phyloP scores from a whole-genome alignment of 2,113 vertebrate species.

The Procavia capensis region DNA sequence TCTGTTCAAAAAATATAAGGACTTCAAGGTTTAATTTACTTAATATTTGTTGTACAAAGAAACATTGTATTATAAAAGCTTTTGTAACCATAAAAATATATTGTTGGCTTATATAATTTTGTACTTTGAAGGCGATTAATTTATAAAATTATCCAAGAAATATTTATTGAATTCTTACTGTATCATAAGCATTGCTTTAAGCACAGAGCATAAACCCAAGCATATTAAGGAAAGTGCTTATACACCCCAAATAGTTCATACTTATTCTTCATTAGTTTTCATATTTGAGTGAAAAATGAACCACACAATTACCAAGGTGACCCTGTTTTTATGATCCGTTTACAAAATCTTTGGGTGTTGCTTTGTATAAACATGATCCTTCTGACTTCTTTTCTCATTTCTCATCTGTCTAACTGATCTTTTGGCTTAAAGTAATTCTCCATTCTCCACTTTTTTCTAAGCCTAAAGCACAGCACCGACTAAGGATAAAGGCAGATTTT shows the following conservation, averaged over 20 bases:
- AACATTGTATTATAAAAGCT: background rate
- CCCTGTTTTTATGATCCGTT: background rate
- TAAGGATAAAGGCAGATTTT: background rate
- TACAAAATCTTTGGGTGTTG: background rate
- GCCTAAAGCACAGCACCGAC: background rate
- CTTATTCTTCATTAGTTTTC: background rate
- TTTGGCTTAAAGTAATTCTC: background rate
- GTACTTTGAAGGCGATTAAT: background rate
- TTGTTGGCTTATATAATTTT: background rate
- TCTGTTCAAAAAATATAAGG: background rate
- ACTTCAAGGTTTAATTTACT: background rate
- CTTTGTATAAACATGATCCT: background rate
- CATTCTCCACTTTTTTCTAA: background rate
- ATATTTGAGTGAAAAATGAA: background rate
- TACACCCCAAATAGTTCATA: background rate
- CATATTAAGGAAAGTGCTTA: background rate
- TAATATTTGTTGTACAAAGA: background rate
- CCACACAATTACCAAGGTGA: background rate
- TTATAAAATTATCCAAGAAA: background rate
- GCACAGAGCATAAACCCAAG: background rate
- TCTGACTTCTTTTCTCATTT: background rate
- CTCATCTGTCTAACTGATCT: background rate
- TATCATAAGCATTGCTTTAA: background rate
- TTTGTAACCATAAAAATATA: background rate
- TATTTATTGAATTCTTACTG: background rate